A percentile compares a stretch with the other conserved stretches of the same genome.
phyloP scores from a whole-genome alignment of 2,113 vertebrate genomes.

The Motacilla alba region DNA sequence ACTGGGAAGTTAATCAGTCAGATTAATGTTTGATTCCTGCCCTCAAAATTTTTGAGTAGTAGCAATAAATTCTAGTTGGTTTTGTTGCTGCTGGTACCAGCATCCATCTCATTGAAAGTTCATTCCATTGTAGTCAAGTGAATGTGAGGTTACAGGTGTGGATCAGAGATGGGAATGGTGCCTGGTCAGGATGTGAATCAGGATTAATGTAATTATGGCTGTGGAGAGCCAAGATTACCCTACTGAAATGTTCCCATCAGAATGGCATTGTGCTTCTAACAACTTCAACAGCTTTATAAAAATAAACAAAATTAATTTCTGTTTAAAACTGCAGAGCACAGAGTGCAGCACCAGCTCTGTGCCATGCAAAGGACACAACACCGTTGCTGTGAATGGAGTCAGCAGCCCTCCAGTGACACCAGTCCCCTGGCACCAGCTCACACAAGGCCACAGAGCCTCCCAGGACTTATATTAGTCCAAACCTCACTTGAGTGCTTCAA shows the following conservation, averaged over 20 bases:
- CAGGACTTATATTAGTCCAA: not conserved
- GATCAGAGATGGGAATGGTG: not conserved
- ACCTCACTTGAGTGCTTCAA: not conserved
- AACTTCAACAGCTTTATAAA: not conserved
- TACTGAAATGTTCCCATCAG: fast-evolving
- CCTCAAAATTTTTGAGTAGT: not conserved
- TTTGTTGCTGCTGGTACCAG: not conserved
- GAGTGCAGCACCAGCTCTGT: not conserved
- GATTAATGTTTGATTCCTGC: not conserved
- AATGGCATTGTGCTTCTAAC: not conserved
- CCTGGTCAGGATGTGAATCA: not conserved
- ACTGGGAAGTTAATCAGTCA: not conserved
- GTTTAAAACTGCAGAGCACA: not conserved
- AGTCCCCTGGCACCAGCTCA: not conserved
- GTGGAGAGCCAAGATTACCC: not conserved
- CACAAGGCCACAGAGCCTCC: not conserved
- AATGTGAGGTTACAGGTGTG: not conserved
- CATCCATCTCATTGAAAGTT: not conserved
- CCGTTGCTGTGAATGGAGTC: not conserved
- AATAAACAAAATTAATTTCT: not conserved
- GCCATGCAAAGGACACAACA: fast-evolving
- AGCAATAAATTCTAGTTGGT: not conserved
- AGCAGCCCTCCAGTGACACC: not conserved
- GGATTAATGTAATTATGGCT: not conserved
- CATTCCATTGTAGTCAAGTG: not conserved